A percentile compares a stretch with the other conserved stretches of the same genome.
These are phyloP conservation scores for Archivesica marissinica DNA, from an alignment of 1,140 invertebrate genomes.

Conservation along the genomic window DNA sequence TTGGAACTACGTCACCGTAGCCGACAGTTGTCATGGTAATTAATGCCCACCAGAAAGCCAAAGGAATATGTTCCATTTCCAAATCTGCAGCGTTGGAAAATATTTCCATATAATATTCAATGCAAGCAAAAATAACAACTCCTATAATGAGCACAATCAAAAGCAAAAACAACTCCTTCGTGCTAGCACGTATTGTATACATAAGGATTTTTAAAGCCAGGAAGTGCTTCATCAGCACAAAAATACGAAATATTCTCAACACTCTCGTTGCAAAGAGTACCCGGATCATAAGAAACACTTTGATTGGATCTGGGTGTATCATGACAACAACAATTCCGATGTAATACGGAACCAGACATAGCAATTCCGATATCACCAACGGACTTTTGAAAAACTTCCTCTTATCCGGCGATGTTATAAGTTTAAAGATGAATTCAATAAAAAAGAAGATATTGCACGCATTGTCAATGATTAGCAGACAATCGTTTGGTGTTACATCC, in stretches of 20 bases:
- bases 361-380: conserved; percentile 68
- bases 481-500: conserved; percentile 45
- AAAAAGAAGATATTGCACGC: conserved; percentile 65
- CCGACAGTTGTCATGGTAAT: conserved; percentile 82
- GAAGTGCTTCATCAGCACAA: conserved; percentile 75
- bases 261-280: conserved; percentile 70
- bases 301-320: conserved; percentile 67
- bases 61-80: conserved; percentile 74
- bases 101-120: conserved; percentile 75
- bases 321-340: conserved; percentile 82
- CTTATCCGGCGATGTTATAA: conserved; percentile 79
- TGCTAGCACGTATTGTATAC: conserved; percentile 74
- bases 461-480: conserved; percentile 64
- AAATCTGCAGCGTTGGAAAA: conserved; percentile 62
- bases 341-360: conserved; percentile 75
- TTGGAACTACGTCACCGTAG: conserved; percentile 78
- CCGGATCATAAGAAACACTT: conserved; percentile 64
- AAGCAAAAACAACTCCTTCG: conserved; percentile 74
- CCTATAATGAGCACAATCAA: conserved; percentile 73
- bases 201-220: conserved; percentile 74
- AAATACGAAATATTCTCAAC: conserved; percentile 72
- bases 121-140: conserved; percentile 74
- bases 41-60: conserved; percentile 80
- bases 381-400: conserved; percentile 78
- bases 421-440: conserved; percentile 74